Conservation (phyloP, 2,888 invertebrate genomes). For the Chydorus sphaericus region DNA sequence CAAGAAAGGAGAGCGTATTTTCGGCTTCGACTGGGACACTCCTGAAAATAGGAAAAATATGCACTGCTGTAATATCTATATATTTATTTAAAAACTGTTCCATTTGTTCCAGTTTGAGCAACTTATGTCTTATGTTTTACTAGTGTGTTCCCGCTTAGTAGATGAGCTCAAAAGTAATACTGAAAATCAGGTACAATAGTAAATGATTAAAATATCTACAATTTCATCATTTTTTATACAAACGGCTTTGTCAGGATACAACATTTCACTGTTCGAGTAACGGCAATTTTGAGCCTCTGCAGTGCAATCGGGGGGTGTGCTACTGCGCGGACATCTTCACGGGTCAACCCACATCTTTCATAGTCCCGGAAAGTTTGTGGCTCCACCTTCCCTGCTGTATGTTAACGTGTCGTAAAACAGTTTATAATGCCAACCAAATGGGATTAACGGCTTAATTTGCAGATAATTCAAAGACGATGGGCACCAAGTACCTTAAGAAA, state of each 20-base stretch:
- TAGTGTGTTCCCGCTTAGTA: slow-evolving; percentile 19
- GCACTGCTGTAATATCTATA: slow-evolving; percentile 56
- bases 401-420: slow-evolving; percentile 25
- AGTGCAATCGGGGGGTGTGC: slow-evolving; percentile 49
- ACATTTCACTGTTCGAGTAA: slow-evolving; percentile 40
- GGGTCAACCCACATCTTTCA: slow-evolving; percentile 38
- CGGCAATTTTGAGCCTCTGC: slow-evolving; percentile 51
- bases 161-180: slow-evolving; percentile 27
- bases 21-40: slow-evolving; percentile 45
- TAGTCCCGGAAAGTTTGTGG: slow-evolving; percentile 43
- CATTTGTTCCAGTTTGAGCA: too few relatives aligned
- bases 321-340: slow-evolving; percentile 49
- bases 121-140: too few relatives aligned
- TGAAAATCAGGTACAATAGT: too few relatives aligned
- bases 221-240: too few relatives aligned
- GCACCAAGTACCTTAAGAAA: slow-evolving; percentile 44
- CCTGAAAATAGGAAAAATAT: slow-evolving; percentile 38
- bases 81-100: too few relatives aligned
- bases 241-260: too few relatives aligned
- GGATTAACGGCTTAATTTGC: not conserved
- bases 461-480: slow-evolving; percentile 35
- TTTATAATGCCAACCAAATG: slow-evolving; percentile 15
- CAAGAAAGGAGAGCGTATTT: slow-evolving; percentile 42
- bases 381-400: slow-evolving; percentile 47
- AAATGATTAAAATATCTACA: too few relatives aligned